Conservation (phyloP, 2,888 invertebrate species). For the Hirtodrosophila confusa region DNA sequence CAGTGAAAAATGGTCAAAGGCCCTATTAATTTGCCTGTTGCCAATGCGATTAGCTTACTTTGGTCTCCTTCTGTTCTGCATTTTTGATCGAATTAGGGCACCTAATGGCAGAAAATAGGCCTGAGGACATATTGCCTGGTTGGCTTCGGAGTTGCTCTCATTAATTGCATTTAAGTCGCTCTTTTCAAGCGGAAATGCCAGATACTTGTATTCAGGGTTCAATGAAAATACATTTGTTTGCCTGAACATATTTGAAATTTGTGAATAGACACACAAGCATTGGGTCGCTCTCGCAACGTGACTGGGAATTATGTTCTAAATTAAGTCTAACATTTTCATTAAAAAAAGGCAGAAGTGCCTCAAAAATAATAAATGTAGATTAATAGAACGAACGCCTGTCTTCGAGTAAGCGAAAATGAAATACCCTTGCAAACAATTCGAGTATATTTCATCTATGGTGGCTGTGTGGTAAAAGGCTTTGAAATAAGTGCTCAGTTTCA, state of each 20-base stretch:
- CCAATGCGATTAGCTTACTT: conserved; percentile 6
- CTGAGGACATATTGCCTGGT: conserved; percentile 7
- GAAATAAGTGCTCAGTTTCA: too few species aligned
- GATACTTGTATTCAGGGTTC: neutral
- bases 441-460: too few species aligned
- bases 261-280: neutral
- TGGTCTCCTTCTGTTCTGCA: conserved; percentile 7
- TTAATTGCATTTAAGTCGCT: conserved; percentile 15
- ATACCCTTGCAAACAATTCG: too few species aligned
- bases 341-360: too few species aligned
- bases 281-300: neutral
- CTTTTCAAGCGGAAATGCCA: conserved; percentile 12
- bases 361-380: too few species aligned
- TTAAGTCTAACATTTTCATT: too few species aligned
- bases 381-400: too few species aligned
- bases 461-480: too few species aligned
- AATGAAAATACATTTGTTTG: conserved; percentile 5
- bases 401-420: too few species aligned
- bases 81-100: conserved; percentile 57
- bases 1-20: conserved; percentile 16
- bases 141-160: conserved; percentile 3
- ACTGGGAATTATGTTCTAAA: neutral
- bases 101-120: conserved; percentile 39
- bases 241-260: conserved; percentile 9
- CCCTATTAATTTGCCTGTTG: conserved; percentile 17